Percentiles rank a stretch among this genome's conserved stretches.
Evolutionary conservation across 2,113 vertebrate genomes (phyloP).

Genomic region (Pteropus alecto): DNA sequence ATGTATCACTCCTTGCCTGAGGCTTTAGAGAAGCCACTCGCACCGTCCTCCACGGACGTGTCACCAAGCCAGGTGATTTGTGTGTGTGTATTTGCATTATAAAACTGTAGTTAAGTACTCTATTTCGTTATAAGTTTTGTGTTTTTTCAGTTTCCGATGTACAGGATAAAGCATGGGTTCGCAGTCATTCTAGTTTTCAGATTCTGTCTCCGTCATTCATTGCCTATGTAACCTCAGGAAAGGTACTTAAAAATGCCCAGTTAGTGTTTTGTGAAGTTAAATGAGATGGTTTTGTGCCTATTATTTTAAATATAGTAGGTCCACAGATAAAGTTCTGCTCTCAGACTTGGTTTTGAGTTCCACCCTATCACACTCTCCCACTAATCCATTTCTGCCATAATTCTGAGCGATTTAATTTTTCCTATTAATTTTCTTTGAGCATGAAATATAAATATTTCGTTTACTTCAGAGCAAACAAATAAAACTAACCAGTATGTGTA

Average conservation of each 20-base stretch:
- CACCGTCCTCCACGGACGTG: constrained; percentile 73
- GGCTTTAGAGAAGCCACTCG: constrained; percentile 83
- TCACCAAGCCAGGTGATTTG: constrained; percentile 83
- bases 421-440: background rate
- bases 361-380: accelerated
- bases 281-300: background rate
- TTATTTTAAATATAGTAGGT: background rate
- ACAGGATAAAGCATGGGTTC: background rate
- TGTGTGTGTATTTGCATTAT: background rate
- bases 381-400: background rate
- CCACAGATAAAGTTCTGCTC: background rate
- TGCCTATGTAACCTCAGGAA: background rate
- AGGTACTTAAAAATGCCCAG: background rate
- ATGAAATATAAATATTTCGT: background rate
- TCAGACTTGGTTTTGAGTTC: background rate
- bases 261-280: background rate
- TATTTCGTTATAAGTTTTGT: background rate
- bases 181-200: background rate
- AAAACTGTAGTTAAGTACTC: background rate
- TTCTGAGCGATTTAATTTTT: background rate
- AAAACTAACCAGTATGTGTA: background rate
- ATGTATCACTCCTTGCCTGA: constrained; percentile 89
- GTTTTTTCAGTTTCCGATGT: background rate
- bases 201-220: background rate
- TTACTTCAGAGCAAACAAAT: background rate